A percentile compares a stretch with the other conserved stretches of the same genome.
Conservation (phyloP, 2,113 vertebrate species). For the Corythoichthys intestinalis region DNA sequence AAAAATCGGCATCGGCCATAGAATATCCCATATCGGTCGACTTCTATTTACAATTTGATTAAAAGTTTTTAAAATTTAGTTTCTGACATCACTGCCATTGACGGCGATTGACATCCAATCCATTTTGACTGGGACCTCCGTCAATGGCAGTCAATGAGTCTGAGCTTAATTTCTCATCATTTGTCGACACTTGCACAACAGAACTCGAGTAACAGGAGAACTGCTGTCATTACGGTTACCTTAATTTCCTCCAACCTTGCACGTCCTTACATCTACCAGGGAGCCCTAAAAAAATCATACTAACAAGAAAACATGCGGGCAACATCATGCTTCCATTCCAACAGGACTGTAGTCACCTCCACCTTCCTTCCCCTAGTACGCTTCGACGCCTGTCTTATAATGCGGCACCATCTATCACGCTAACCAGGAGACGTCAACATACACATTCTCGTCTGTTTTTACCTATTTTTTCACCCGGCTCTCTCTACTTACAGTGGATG, state of each 20-base stretch:
- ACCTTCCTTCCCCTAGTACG: constrained; percentile 31
- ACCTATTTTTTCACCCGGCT: not conserved
- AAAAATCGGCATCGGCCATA: too few relatives aligned
- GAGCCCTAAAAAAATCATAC: not conserved
- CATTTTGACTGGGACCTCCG: too few relatives aligned
- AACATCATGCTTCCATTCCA: not conserved
- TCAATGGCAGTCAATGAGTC: too few relatives aligned
- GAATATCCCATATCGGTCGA: too few relatives aligned
- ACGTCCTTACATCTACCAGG: constrained; percentile 1
- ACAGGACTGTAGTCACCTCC: not conserved
- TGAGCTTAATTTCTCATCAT: too few relatives aligned
- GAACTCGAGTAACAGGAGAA: not conserved
- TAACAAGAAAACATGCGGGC: not conserved
- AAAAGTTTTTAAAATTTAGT: too few relatives aligned
- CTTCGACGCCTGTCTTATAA: constrained; percentile 54
- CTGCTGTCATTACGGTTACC: not conserved
- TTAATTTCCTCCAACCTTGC: not conserved
- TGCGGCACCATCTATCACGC: constrained; percentile 67
- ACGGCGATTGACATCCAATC: too few relatives aligned
- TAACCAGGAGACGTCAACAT: constrained; percentile 54
- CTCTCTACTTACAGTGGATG: constrained; percentile 78
- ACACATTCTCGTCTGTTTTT: constrained; percentile 2
- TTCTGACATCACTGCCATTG: too few relatives aligned
- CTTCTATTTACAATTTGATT: too few relatives aligned
- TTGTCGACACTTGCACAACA: too few relatives aligned